A percentile compares a stretch with the other conserved stretches of the same genome.
Evolutionary conservation across 2,113 vertebrate species (phyloP).

Genomic region (Laticauda laticaudata): DNA sequence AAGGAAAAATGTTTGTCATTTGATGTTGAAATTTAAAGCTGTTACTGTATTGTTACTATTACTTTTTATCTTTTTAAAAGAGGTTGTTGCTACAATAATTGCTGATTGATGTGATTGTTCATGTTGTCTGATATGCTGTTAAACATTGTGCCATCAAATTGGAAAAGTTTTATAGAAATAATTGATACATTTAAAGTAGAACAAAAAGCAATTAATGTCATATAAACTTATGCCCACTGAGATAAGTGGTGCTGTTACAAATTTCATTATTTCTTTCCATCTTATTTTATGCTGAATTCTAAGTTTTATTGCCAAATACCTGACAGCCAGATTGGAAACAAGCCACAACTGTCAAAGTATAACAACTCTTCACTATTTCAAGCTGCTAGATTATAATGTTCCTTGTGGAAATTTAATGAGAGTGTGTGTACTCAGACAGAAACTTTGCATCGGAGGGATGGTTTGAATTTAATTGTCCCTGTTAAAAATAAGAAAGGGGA

Average conservation of each 20-base stretch:
- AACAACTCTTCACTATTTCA: conserved; percentile 62
- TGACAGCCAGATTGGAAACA: conserved; percentile 81
- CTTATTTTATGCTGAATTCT: conserved; percentile 67
- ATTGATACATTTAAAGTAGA: conserved; percentile 55
- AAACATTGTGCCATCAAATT: conserved; percentile 49
- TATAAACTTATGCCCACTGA: conserved; percentile 58
- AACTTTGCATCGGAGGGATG: conserved; percentile 53
- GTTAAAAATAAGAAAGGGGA: conserved; percentile 69
- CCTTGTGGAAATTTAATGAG: conserved; percentile 78
- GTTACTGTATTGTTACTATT: conserved; percentile 42
- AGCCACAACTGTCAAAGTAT: conserved; percentile 70
- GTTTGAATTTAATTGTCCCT: conserved; percentile 75
- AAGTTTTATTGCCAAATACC: conserved; percentile 81
- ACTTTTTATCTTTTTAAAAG: conserved; percentile 13
- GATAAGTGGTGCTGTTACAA: conserved; percentile 69
- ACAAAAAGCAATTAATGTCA: conserved; percentile 54
- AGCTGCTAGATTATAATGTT: conserved; percentile 70
- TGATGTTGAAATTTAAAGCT: conserved; percentile 46
- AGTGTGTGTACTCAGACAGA: conserved; percentile 61
- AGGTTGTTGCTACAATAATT: conserved; percentile 22
- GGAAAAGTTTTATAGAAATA: conserved; percentile 55
- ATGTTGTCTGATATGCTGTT: conserved; percentile 50
- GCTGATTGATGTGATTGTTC: conserved; percentile 8
- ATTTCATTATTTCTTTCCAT: conserved; percentile 63
- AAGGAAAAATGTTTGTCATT: conserved; percentile 57